Conservation (phyloP, 2,888 invertebrate species). For the Schizaphis graminum region DNA sequence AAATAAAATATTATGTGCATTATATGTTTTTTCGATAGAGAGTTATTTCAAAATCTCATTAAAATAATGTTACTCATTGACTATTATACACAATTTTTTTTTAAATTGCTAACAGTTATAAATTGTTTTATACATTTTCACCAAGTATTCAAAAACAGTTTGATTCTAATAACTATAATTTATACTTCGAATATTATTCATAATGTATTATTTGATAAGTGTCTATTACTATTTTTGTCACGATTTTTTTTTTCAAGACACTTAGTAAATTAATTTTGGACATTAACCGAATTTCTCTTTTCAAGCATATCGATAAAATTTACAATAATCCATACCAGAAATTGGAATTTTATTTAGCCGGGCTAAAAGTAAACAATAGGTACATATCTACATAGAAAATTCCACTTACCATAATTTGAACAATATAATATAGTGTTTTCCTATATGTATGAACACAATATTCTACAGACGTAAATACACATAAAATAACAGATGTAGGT, state of each 20-base stretch:
- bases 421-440: neutral
- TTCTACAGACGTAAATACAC: too few relatives aligned
- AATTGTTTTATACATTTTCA: too few relatives aligned
- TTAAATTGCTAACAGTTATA: neutral
- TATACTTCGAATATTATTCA: neutral
- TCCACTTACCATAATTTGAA: neutral
- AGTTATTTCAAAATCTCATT: neutral
- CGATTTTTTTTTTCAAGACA: neutral
- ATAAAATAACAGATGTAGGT: too few relatives aligned
- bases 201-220: neutral
- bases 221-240: neutral
- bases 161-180: neutral
- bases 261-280: constrained; percentile 21
- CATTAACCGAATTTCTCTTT: neutral
- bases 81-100: neutral
- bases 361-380: neutral
- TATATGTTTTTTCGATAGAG: neutral
- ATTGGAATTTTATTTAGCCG: neutral
- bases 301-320: neutral
- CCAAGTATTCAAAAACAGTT: neutral
- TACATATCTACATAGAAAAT: neutral
- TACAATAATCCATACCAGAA: neutral
- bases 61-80: neutral
- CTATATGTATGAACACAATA: neutral
- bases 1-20: neutral